These are phyloP conservation scores for Tadarida brasiliensis DNA, from an alignment of 2,797 vertebrate genomes.

Conservation along the genomic window DNA sequence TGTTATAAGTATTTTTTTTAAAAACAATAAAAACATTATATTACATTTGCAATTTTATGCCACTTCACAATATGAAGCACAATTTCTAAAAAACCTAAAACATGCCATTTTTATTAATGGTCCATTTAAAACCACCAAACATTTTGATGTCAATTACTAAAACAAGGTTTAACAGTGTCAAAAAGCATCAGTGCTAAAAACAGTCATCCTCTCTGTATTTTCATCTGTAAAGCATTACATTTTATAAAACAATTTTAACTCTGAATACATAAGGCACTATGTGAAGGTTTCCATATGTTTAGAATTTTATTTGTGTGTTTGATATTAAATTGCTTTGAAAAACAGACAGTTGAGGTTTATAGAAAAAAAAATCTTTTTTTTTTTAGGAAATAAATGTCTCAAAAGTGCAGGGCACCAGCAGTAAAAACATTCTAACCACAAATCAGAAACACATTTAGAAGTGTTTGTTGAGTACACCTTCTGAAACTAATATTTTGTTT, in stretches of 20 bases:
- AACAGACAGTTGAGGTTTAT: slow-evolving; percentile 94
- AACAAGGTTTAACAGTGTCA: slow-evolving; percentile 91
- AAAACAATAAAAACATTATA: slow-evolving; percentile 75
- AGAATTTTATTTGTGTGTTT: slow-evolving; percentile 92
- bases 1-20: slow-evolving; percentile 73
- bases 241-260: slow-evolving; percentile 96
- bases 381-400: slow-evolving; percentile 90
- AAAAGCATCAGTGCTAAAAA: slow-evolving; percentile 90
- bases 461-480: slow-evolving; percentile 86
- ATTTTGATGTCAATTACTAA: slow-evolving; percentile 91
- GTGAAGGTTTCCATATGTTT: slow-evolving; percentile 96
- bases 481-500: slow-evolving; percentile 89
- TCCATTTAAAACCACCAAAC: slow-evolving; percentile 89
- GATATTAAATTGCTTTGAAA: slow-evolving; percentile 95
- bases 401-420: slow-evolving; percentile 87
- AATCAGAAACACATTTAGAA: slow-evolving; percentile 93
- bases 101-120: slow-evolving; percentile 89
- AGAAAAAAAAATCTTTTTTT: slow-evolving; percentile 90
- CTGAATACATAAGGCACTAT: slow-evolving; percentile 93
- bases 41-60: slow-evolving; percentile 86
- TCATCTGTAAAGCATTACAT: slow-evolving; percentile 96
- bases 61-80: slow-evolving; percentile 86
- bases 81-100: slow-evolving; percentile 86
- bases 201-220: slow-evolving; percentile 88
- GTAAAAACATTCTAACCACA: slow-evolving; percentile 88